Conservation (phyloP, 2,797 vertebrate genomes). For the Setipinna tenuifilis region DNA sequence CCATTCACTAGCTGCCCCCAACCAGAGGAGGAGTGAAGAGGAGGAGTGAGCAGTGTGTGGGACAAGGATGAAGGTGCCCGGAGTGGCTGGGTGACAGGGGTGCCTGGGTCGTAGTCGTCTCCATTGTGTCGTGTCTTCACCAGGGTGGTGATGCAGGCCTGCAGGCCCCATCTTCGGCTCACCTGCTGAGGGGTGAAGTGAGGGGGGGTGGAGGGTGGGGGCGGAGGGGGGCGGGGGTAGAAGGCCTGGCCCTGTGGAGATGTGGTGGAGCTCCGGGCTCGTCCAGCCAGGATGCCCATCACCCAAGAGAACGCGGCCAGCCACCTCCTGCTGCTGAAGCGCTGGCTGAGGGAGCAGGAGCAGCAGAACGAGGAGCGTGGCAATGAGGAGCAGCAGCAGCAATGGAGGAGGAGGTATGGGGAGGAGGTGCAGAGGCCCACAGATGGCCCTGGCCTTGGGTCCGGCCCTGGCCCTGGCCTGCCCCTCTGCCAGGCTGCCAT, state of each 20-base stretch:
- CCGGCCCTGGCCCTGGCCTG: not conserved
- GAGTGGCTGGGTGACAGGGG: not conserved
- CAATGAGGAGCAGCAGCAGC: constrained; percentile 60
- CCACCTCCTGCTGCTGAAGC: constrained; percentile 87
- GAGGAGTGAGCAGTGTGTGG: not conserved
- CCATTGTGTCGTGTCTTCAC: not conserved
- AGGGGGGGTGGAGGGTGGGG: not conserved
- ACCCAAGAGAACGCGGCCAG: constrained; percentile 91
- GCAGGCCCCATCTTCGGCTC: not conserved
- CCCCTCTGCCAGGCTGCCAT: constrained; percentile 84
- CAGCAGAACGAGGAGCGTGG: constrained; percentile 56
- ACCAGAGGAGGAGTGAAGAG: not conserved
- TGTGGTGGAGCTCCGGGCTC: constrained; percentile 61
- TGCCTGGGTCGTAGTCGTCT: no score
- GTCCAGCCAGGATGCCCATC: constrained; percentile 86
- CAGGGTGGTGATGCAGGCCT: not conserved
- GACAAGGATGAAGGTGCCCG: not conserved
- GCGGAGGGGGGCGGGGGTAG: not conserved
- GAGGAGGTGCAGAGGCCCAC: not conserved
- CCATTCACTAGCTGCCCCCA: not conserved
- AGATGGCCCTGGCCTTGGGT: constrained; percentile 43
- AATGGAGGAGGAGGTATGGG: not conserved
- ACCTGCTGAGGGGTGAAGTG: not conserved
- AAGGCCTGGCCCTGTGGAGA: constrained; percentile 66
- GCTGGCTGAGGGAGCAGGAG: constrained; percentile 81